Evolutionary conservation across 2,113 vertebrate genomes (phyloP).

Genomic region (Coreoperca whiteheadi): DNA sequence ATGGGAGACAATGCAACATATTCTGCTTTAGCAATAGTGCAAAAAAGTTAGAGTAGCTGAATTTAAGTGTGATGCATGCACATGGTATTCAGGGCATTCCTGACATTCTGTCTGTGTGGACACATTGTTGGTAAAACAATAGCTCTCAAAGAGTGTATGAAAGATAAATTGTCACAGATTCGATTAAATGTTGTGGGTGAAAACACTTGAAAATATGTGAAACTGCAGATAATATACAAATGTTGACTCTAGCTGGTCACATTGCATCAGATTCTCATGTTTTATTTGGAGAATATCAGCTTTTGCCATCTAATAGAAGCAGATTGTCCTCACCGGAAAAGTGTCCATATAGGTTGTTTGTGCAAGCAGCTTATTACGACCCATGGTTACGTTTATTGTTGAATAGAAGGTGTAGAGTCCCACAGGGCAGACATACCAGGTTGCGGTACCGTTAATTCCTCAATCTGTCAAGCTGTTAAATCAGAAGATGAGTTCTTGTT

Average conservation of each 20-base stretch:
- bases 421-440: not conserved
- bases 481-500: not conserved
- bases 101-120: not conserved
- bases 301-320: not conserved
- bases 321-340: too few relatives aligned
- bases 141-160: not conserved
- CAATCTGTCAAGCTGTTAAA: not conserved
- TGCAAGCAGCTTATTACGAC: too few relatives aligned
- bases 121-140: not conserved
- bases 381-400: too few relatives aligned
- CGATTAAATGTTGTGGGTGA: not conserved
- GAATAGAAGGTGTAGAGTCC: not conserved
- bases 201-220: not conserved
- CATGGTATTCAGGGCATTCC: not conserved
- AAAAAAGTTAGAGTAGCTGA: not conserved
- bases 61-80: not conserved
- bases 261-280: not conserved
- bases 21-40: not conserved
- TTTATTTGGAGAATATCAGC: slow-evolving; percentile 1
- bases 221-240: not conserved
- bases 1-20: not conserved
- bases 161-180: not conserved
- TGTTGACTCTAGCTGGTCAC: not conserved
- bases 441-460: not conserved
- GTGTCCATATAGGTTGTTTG: too few relatives aligned